Conservation (phyloP, 35 echinoderm and acorn worm species). For the Hemicentrotus pulcherrimus region DNA sequence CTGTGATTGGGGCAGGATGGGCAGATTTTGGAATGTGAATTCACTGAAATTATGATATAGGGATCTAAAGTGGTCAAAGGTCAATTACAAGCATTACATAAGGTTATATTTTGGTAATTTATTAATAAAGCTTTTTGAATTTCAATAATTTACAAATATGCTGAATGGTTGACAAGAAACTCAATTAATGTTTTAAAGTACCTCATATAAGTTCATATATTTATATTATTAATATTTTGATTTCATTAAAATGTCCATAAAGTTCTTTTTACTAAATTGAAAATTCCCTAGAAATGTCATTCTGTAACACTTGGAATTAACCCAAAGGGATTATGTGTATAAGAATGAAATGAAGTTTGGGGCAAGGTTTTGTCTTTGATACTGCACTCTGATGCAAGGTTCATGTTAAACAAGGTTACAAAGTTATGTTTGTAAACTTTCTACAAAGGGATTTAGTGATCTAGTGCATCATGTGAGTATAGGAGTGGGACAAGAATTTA, state of each 20-base stretch:
- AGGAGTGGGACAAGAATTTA: not conserved
- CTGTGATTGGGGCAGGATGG: not conserved
- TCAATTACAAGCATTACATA: too few relatives aligned
- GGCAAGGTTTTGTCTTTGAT: not conserved
- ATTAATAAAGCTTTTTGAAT: too few relatives aligned
- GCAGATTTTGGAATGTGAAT: not conserved
- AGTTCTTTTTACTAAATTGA: too few relatives aligned
- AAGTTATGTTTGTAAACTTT: not conserved
- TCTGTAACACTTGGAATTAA: too few relatives aligned
- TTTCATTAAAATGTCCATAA: too few relatives aligned
- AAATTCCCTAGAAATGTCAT: too few relatives aligned
- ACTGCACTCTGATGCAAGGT: not conserved
- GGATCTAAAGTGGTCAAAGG: not conserved
- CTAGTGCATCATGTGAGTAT: not conserved
- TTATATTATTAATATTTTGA: too few relatives aligned
- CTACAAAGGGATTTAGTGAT: not conserved
- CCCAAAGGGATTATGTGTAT: not conserved
- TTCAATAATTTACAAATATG: too few relatives aligned
- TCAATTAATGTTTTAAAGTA: too few relatives aligned
- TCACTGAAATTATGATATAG: not conserved
- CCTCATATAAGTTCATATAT: too few relatives aligned
- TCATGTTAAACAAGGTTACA: not conserved
- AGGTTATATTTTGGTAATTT: too few relatives aligned
- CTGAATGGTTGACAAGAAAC: too few relatives aligned
- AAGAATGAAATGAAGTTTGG: not conserved